phyloP scores from a whole-genome alignment of 2,113 vertebrate species.

The Collichthys lucidus region DNA sequence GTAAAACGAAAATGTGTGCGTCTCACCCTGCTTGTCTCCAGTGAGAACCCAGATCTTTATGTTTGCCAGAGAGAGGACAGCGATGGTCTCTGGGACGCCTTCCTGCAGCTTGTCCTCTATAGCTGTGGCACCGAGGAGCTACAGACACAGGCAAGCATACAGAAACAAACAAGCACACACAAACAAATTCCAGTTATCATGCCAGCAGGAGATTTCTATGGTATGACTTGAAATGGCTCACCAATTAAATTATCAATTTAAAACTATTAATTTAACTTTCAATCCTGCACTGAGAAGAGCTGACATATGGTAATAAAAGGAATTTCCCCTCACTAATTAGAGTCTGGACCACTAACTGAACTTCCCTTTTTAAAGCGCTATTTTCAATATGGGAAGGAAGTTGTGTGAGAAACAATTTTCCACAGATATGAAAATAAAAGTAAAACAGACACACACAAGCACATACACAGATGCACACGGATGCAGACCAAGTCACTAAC shows the following conservation, averaged over 20 bases:
- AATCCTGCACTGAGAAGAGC: neutral
- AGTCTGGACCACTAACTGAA: neutral
- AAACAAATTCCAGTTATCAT: neutral
- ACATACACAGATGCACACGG: neutral
- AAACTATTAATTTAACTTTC: neutral
- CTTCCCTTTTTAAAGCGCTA: constrained; percentile 18
- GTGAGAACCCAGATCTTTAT: constrained; percentile 98
- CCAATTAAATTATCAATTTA: neutral
- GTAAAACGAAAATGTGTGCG: neutral
- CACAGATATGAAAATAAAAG: neutral
- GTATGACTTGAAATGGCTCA: neutral
- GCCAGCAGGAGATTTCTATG: neutral
- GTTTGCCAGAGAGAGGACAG: constrained; percentile 92
- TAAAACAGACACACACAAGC: constrained; percentile 43
- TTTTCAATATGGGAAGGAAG: neutral
- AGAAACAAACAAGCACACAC: constrained; percentile 4
- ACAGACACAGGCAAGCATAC: constrained; percentile 14
- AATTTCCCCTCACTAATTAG: neutral
- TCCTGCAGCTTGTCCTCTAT: constrained; percentile 97
- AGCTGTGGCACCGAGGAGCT: constrained; percentile 93
- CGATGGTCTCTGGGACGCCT: constrained; percentile 94
- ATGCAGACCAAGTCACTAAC: constrained; percentile 72
- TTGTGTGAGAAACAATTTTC: neutral
- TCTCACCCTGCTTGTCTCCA: constrained; percentile 95
- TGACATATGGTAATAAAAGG: neutral